A percentile compares a stretch with the other conserved stretches of the same genome.
phyloP scores from a whole-genome alignment of 2,888 invertebrate species.

The Drosophila aldrichi region DNA sequence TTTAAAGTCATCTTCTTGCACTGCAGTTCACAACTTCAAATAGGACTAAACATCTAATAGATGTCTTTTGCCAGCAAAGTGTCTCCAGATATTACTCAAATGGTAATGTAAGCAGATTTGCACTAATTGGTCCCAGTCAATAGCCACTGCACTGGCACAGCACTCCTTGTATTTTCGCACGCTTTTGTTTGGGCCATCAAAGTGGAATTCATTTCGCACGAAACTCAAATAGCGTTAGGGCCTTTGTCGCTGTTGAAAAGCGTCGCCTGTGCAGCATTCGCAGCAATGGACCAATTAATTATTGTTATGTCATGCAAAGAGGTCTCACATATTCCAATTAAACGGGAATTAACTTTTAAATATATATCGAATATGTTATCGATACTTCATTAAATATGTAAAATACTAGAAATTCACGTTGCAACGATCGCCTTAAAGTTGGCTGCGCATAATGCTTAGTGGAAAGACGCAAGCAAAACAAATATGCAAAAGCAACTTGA shows the following conservation, averaged over 20 bases:
- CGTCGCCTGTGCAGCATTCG: not conserved
- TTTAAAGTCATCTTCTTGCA: slow-evolving; percentile 32
- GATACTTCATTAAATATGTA: not conserved
- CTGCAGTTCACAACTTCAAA: slow-evolving; percentile 41
- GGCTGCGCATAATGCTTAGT: not conserved
- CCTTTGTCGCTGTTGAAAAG: not conserved
- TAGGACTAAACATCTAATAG: slow-evolving; percentile 6
- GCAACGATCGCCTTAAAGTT: not conserved
- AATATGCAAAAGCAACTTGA: not conserved
- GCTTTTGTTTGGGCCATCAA: slow-evolving; percentile 30
- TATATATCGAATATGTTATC: slow-evolving; percentile 1
- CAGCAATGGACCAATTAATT: slow-evolving; percentile 39
- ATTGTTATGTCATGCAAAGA: slow-evolving; percentile 4
- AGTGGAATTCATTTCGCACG: slow-evolving; percentile 9
- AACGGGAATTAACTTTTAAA: not conserved
- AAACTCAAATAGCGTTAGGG: slow-evolving; percentile 10
- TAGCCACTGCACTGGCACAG: slow-evolving; percentile 20
- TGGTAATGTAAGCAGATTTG: slow-evolving; percentile 30
- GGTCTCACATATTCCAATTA: not conserved
- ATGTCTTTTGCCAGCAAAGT: slow-evolving; percentile 18
- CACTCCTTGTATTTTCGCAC: not conserved
- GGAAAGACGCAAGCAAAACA: not conserved
- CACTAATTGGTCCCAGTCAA: slow-evolving; percentile 69
- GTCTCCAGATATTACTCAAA: slow-evolving; percentile 1
- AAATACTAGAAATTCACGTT: not conserved